A percentile compares a stretch with the other conserved stretches of the same genome.
Evolutionary conservation across 2,797 vertebrate species (phyloP).

Genomic region (Hypotaenidia okinawae): DNA sequence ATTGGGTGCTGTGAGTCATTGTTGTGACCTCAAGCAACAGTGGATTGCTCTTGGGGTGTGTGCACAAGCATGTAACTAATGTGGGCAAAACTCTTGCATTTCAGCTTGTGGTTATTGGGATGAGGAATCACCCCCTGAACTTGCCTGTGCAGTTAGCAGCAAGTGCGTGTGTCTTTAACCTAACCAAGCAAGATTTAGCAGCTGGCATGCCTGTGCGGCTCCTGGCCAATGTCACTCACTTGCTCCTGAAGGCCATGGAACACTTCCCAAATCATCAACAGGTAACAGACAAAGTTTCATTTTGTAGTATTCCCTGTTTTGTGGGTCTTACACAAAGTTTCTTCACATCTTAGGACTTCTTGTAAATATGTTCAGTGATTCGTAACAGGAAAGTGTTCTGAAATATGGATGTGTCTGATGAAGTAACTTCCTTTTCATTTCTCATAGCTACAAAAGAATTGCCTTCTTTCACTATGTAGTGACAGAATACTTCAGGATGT

Average conservation of each 20-base stretch:
- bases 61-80: background rate
- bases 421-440: conserved; percentile 11
- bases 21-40: background rate
- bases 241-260: conserved; percentile 97
- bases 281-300: conserved; percentile 73
- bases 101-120: conserved; percentile 95
- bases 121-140: conserved; percentile 95
- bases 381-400: background rate
- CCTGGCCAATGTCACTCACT: conserved; percentile 91
- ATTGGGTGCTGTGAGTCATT: background rate
- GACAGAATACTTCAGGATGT: conserved; percentile 98
- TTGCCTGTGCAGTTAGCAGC: conserved; percentile 97
- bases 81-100: background rate
- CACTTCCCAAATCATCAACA: conserved; percentile 98
- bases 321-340: background rate
- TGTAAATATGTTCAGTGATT: background rate
- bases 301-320: background rate
- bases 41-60: background rate
- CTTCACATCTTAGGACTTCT: fast-evolving
- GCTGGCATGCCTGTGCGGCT: conserved; percentile 94
- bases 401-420: background rate
- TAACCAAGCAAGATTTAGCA: conserved; percentile 97
- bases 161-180: conserved; percentile 97
- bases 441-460: conserved; percentile 95
- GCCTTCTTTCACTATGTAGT: conserved; percentile 97